phyloP scores from a whole-genome alignment of 2,113 vertebrate genomes.

The Bos indicus region DNA sequence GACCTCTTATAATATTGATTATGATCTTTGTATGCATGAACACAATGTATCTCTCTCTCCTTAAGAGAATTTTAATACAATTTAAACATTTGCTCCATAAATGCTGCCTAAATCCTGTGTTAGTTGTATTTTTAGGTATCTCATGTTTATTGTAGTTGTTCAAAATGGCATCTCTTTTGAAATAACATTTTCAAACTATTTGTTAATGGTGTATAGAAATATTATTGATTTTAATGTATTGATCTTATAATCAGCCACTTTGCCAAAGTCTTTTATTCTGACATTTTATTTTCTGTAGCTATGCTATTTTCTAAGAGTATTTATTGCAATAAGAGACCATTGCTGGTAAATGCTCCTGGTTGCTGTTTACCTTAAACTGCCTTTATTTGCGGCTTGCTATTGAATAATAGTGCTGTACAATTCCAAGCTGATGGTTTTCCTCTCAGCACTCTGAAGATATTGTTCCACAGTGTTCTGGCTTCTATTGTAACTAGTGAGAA shows the following conservation, averaged over 20 bases:
- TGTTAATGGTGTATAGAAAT: not conserved
- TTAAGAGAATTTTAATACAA: not conserved
- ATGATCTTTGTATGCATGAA: not conserved
- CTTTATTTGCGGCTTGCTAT: not conserved
- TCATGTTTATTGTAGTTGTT: not conserved
- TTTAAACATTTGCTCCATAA: not conserved
- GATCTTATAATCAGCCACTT: not conserved
- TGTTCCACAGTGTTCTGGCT: not conserved
- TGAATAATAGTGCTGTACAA: not conserved
- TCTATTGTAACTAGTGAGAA: not conserved
- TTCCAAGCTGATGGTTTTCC: not conserved
- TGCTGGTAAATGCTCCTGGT: not conserved
- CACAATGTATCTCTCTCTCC: not conserved
- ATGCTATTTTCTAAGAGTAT: not conserved
- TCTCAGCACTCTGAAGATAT: not conserved
- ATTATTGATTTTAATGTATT: conserved; percentile 3
- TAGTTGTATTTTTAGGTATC: not conserved
- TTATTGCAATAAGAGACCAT: not conserved
- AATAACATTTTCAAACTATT: not conserved
- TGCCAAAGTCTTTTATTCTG: not conserved
- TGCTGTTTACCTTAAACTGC: conserved; percentile 6
- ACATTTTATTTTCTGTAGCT: not conserved
- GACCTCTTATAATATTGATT: not conserved
- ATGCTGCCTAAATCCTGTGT: not conserved
- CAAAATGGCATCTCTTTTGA: not conserved